Percentiles rank a stretch among this genome's conserved stretches.
Evolutionary conservation across 2,888 invertebrate genomes (phyloP).

Genomic region (Caenorhabditis sp.): DNA sequence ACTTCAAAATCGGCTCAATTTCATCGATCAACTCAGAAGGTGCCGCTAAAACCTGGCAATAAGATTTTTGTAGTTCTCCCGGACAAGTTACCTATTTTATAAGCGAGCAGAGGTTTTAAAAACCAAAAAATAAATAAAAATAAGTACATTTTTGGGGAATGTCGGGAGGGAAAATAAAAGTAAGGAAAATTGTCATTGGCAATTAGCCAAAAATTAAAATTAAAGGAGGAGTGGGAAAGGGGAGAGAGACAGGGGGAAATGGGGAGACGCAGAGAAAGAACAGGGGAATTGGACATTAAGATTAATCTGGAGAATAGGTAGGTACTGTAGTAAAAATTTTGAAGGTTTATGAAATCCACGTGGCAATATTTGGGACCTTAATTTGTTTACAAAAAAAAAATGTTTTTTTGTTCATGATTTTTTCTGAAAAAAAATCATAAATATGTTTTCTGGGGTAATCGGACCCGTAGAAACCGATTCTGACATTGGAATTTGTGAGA

Average conservation of each 20-base stretch:
- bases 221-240: not conserved
- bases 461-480: too few relatives aligned
- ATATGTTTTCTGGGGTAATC: too few relatives aligned
- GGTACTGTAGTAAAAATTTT: too few relatives aligned
- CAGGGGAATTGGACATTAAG: not conserved
- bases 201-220: conserved; percentile 2
- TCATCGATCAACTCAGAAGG: conserved; percentile 28
- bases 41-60: conserved; percentile 3
- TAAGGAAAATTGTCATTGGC: not conserved
- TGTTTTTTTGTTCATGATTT: too few relatives aligned
- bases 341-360: too few relatives aligned
- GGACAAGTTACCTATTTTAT: conserved; percentile 4
- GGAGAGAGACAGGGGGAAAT: conserved; percentile 4
- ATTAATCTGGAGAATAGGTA: not conserved
- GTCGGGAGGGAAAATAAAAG: not conserved
- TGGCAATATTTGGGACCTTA: too few relatives aligned
- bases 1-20: conserved; percentile 22
- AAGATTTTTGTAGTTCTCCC: not conserved
- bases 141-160: too few relatives aligned
- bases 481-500: too few relatives aligned
- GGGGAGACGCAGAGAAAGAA: conserved; percentile 9
- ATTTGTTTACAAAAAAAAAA: too few relatives aligned
- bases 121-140: not conserved
- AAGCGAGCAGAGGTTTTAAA: not conserved
- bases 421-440: too few relatives aligned